Base-by-base conservation (phyloP, 2,888 invertebrate species). In the Aphodius granarius region DNA sequence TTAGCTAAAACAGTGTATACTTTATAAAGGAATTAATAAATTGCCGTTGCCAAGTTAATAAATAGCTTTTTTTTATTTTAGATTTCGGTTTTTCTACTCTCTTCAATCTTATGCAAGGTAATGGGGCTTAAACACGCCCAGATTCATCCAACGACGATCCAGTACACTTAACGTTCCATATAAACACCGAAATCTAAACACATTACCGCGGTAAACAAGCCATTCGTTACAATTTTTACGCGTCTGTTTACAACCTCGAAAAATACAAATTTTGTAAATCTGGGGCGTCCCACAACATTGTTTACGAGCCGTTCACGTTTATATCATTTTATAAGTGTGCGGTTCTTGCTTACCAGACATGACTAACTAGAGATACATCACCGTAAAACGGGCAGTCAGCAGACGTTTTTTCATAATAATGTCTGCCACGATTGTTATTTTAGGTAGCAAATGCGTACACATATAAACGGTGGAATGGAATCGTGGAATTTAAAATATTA, bases 81-180 rank as follows among this genome's bases (percentile, higher is more conserved):
- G n/a, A n/a, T n/a, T n/a, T n/a, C n/a, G n/a, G n/a, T n/a, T n/a
- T n/a, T 23, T 23, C 23, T 23, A n/a, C n/a, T n/a, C n/a, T 23
- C 23, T 23, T 4, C 23, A 9, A 9, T 23, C 43, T 43, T 43
- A 43, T 43, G 43, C 43, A 43, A 6, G 43, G 9, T 13, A 43
- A 43, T 43, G 43, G 43, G 13, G 6, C 13, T 43, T n/a, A n/a
- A n/a, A n/a, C 21, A 21, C 21, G 20, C 22, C 68, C 68, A 22
- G 68, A 2, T 21, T 21, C n/a, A 22, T 68, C 68, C 66, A 66
- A 66, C 73, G 66, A 66, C 66, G 65, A 66, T 66, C 73, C 66
- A 66, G 19, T 73, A 64, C 64, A 17, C 73, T 73, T 73, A 73
- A 73, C 66, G 68, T 66, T 43, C 73, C 21, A 66, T 66, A 73